Percentiles rank a stretch among this genome's conserved stretches.
Conservation (phyloP, 2,888 invertebrate genomes). For the Oxytorus armatus region DNA sequence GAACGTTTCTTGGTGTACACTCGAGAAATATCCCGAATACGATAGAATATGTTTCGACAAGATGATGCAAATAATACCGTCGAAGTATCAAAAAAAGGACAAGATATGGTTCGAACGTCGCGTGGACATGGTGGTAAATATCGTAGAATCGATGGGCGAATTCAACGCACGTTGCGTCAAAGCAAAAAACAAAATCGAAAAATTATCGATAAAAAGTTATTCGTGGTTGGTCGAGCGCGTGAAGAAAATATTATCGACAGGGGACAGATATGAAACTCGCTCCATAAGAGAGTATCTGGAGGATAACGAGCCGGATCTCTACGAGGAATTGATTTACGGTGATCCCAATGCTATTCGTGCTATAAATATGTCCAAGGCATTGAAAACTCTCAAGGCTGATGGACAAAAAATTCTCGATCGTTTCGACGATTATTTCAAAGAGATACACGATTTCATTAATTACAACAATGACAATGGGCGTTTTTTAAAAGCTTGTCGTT, state of each 20-base stretch:
- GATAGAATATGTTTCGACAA: constrained; percentile 73
- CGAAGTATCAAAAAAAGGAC: constrained; percentile 36
- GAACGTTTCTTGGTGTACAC: constrained; percentile 67
- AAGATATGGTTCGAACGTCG: constrained; percentile 45
- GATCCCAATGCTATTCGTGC: not conserved
- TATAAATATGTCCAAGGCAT: constrained; percentile 6
- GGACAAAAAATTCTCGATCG: constrained; percentile 51
- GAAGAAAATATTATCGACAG: not conserved
- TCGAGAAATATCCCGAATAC: constrained; percentile 70
- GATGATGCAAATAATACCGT: constrained; percentile 63
- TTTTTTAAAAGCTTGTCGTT: constrained; percentile 74
- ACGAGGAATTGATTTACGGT: constrained; percentile 36
- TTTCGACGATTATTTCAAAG: constrained; percentile 68
- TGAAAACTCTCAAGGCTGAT: constrained; percentile 54
- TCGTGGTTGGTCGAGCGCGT: constrained; percentile 70
- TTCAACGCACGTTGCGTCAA: constrained; percentile 73
- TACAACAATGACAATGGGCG: not conserved
- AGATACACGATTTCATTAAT: not conserved
- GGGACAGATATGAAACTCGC: not conserved
- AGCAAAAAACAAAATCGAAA: too few species aligned
- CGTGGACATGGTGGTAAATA: constrained; percentile 29
- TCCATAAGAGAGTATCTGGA: not conserved
- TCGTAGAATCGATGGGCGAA: constrained; percentile 67
- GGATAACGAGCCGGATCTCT: constrained; percentile 67
- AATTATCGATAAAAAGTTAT: constrained; percentile 71